These are phyloP conservation scores for Hiodon tergisus DNA, from an alignment of 2,113 vertebrate species.

Conservation along the genomic window DNA sequence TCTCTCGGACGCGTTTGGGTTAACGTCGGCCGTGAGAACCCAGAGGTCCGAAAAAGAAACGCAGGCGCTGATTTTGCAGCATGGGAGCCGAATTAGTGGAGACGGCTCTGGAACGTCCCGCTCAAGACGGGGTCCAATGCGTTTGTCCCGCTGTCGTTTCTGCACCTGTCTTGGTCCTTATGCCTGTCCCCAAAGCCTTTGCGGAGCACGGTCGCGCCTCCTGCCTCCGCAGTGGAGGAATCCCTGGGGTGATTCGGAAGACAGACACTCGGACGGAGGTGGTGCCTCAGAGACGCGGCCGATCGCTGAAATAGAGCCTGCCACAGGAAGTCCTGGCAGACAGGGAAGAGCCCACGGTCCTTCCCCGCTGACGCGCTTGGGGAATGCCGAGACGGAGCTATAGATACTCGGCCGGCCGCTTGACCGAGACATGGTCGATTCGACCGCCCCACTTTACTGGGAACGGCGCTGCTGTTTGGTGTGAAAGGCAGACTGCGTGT, in stretches of 20 bases:
- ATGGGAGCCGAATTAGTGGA: conserved; percentile 66
- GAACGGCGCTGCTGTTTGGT: background rate
- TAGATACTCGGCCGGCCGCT: background rate
- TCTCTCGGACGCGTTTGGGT: background rate
- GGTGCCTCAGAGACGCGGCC: conserved; percentile 35
- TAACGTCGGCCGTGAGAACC: conserved; percentile 2
- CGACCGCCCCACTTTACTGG: background rate
- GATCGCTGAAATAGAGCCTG: conserved; percentile 49
- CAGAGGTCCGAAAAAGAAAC: background rate
- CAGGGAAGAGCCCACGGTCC: background rate
- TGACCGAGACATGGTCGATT: background rate
- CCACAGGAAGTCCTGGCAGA: conserved; percentile 24
- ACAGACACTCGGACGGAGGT: conserved; percentile 27
- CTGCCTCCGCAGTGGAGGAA: conserved; percentile 53
- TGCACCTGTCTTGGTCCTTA: too few species aligned
- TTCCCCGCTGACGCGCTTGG: too few species aligned
- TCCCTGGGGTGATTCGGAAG: conserved; percentile 1
- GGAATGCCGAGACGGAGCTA: too few species aligned
- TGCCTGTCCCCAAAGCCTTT: too few species aligned
- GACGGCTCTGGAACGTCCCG: conserved; percentile 61
- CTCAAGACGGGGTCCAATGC: conserved; percentile 59
- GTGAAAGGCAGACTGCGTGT: too few species aligned
- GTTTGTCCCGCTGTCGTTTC: too few species aligned
- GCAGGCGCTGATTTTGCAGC: background rate
- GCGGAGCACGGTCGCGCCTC: conserved; percentile 45